Percentiles rank a stretch among this genome's conserved stretches.
These are phyloP conservation scores for Aspiorhynchus laticeps DNA, from an alignment of 2,113 vertebrate species.

Conservation along the genomic window DNA sequence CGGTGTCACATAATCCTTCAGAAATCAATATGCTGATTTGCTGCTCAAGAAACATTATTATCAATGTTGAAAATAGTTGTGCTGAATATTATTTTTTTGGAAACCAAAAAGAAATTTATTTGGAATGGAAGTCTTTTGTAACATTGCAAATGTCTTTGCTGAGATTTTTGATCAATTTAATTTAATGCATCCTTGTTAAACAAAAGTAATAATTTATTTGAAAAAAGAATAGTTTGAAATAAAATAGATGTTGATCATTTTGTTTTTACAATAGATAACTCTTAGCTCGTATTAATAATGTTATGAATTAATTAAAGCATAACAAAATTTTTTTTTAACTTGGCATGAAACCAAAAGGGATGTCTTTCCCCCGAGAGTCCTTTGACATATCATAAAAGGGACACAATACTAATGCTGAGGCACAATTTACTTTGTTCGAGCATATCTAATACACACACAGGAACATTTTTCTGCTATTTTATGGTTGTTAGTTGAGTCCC, in stretches of 20 bases:
- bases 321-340: neutral
- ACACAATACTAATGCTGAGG: slow-evolving; percentile 1
- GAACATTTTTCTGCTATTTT: slow-evolving; percentile 46
- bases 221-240: neutral
- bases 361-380: neutral
- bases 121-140: neutral
- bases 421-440: neutral
- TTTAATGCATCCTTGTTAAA: neutral
- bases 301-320: neutral
- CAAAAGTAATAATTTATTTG: neutral
- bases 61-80: neutral
- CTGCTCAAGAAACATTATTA: neutral
- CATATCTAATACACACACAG: neutral
- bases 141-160: neutral
- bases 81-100: neutral
- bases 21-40: neutral
- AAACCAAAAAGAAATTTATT: neutral
- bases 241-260: neutral
- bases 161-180: neutral
- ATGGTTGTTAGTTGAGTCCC: slow-evolving; percentile 50
- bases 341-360: slow-evolving; percentile 1
- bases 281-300: neutral
- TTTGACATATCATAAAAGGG: slow-evolving; percentile 12
- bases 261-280: neutral
- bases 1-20: neutral